Percentiles rank a stretch among this genome's conserved stretches.
Conservation (phyloP, 2,113 vertebrate genomes). For the Salvator merianae region DNA sequence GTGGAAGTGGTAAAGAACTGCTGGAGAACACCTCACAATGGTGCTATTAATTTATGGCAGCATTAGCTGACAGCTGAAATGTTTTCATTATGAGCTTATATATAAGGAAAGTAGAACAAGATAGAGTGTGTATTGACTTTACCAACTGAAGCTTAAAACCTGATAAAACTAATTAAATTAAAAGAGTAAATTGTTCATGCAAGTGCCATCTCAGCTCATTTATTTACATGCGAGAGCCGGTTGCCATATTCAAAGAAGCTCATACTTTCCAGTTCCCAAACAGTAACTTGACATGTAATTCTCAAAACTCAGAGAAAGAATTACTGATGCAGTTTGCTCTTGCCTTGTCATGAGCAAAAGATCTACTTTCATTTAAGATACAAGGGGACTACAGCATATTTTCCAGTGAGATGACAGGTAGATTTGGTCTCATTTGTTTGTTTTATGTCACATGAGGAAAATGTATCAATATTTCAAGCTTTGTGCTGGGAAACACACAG, state of each 20-base stretch:
- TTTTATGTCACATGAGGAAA: background rate
- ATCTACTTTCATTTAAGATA: background rate
- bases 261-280: conserved; percentile 34
- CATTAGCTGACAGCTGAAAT: conserved; percentile 5
- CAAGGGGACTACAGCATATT: background rate
- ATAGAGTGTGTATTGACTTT: conserved; percentile 47
- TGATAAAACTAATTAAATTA: conserved; percentile 59
- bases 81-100: conserved; percentile 15
- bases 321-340: background rate
- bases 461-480: background rate
- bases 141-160: conserved; percentile 46
- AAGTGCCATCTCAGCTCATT: conserved; percentile 37
- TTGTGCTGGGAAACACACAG: too few species aligned
- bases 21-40: background rate
- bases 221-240: conserved; percentile 41
- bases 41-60: background rate
- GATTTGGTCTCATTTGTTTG: background rate
- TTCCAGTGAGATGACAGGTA: background rate
- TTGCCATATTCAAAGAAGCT: conserved; percentile 40
- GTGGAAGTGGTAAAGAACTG: background rate
- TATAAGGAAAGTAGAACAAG: conserved; percentile 34
- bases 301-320: background rate
- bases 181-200: conserved; percentile 17
- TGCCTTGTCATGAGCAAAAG: background rate
- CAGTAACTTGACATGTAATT: background rate